Evolutionary conservation across 2,888 invertebrate genomes (phyloP).

Genomic region (Tetragnatha montana): DNA sequence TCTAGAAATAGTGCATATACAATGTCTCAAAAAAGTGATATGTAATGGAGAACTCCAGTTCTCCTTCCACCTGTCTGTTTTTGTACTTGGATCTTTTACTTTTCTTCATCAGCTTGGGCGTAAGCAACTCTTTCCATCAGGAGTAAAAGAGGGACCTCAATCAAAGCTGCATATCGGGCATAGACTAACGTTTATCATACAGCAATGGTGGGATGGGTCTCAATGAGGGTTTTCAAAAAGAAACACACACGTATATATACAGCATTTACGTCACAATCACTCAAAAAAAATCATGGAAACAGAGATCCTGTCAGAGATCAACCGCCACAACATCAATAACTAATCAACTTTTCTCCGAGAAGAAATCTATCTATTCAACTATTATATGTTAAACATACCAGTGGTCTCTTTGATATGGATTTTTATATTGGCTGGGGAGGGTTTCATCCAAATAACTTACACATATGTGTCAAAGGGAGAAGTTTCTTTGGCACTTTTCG

Average conservation of each 20-base stretch:
- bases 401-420: slow-evolving; percentile 22
- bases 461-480: slow-evolving; percentile 27
- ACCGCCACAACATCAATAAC: slow-evolving; percentile 50
- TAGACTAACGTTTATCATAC: slow-evolving; percentile 67
- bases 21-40: slow-evolving; percentile 72
- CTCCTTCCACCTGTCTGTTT: slow-evolving; percentile 71
- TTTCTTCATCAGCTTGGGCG: slow-evolving; percentile 68
- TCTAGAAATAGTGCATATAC: slow-evolving; percentile 72
- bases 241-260: slow-evolving; percentile 54
- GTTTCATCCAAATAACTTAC: slow-evolving; percentile 35
- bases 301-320: slow-evolving; percentile 65
- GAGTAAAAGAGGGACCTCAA: slow-evolving; percentile 60
- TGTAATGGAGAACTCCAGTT: slow-evolving; percentile 71
- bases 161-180: slow-evolving; percentile 68
- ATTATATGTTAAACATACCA: slow-evolving; percentile 57
- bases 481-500: slow-evolving; percentile 61
- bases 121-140: slow-evolving; percentile 71
- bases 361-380: slow-evolving; percentile 28
- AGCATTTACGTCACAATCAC: slow-evolving; percentile 59
- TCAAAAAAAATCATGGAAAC: slow-evolving; percentile 63
- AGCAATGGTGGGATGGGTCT: slow-evolving; percentile 62
- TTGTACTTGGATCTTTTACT: slow-evolving; percentile 67
- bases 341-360: slow-evolving; percentile 38
- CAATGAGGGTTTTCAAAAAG: slow-evolving; percentile 41
- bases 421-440: slow-evolving; percentile 16